Conservation (phyloP, 1,140 invertebrate species). For the Tetragonula clypearis region DNA sequence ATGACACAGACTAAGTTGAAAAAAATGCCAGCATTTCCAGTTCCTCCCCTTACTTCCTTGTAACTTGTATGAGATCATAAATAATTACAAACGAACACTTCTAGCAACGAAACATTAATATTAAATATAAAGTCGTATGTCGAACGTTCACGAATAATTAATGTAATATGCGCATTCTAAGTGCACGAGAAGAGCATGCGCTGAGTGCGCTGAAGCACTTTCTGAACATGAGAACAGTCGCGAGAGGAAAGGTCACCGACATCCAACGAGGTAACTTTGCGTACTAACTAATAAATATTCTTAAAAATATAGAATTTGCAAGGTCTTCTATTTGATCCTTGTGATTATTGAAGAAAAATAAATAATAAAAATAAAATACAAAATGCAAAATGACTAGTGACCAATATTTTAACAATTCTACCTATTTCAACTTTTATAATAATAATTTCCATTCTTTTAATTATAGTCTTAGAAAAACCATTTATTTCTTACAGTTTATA, state of each 20-base stretch:
- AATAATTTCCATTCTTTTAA: too few species aligned
- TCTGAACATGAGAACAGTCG: background rate
- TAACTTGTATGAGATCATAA: background rate
- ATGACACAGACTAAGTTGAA: too few species aligned
- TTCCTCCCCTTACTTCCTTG: background rate
- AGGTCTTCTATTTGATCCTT: background rate
- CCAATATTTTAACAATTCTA: too few species aligned
- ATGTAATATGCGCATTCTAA: background rate
- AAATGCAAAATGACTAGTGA: background rate
- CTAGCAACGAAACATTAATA: background rate
- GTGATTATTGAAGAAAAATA: background rate
- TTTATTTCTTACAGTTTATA: too few species aligned
- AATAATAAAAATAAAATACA: background rate
- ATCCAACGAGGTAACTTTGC: slow-evolving; percentile 16
- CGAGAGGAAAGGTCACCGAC: background rate
- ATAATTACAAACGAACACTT: background rate
- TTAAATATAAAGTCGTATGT: background rate
- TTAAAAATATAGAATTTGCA: background rate
- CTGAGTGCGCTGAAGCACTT: background rate
- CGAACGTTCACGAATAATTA: background rate
- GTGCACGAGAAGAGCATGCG: slow-evolving; percentile 34
- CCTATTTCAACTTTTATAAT: too few species aligned
- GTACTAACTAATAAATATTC: background rate
- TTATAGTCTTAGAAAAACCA: too few species aligned
- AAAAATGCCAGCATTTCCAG: background rate